Percentiles rank a stretch among this genome's conserved stretches.
phyloP scores from a whole-genome alignment of 1,140 invertebrate genomes.

The Bombus confusus region DNA sequence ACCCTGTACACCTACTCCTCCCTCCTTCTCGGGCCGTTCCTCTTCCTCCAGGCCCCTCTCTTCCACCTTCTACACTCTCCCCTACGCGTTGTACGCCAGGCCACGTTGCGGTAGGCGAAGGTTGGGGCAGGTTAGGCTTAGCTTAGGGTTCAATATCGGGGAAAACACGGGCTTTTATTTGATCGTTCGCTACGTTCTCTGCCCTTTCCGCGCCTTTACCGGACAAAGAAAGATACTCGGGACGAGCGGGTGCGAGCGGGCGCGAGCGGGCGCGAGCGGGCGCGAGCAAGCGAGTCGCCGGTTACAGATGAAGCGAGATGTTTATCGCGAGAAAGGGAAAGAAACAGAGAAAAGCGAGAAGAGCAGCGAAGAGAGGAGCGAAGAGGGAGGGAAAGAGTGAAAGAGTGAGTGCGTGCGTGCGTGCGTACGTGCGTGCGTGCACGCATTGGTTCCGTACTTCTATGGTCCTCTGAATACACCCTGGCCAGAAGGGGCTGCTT shows the following conservation, averaged over 20 bases:
- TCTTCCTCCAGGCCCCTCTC: constrained; percentile 39
- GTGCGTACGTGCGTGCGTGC: constrained; percentile 42
- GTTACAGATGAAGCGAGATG: constrained; percentile 29
- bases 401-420: constrained; percentile 11
- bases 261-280: background rate
- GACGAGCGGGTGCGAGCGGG: background rate
- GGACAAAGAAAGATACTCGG: constrained; percentile 29
- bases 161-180: constrained; percentile 79
- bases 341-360: constrained; percentile 10
- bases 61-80: constrained; percentile 48
- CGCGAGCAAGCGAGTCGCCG: background rate
- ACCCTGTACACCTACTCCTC: constrained; percentile 56
- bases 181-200: constrained; percentile 74
- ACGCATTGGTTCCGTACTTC: constrained; percentile 59
- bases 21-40: constrained; percentile 31
- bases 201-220: constrained; percentile 41
- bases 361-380: background rate
- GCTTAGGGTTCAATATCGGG: constrained; percentile 81
- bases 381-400: constrained; percentile 26
- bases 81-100: constrained; percentile 67
- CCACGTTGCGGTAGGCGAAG: constrained; percentile 71
- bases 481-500: constrained; percentile 43
- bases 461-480: constrained; percentile 67
- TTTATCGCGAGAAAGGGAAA: constrained; percentile 19
- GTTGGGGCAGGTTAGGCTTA: constrained; percentile 80